A percentile compares a stretch with the other conserved stretches of the same genome.
Conservation (phyloP, 2,888 invertebrate species). For the Eupithecia pulchellata region DNA sequence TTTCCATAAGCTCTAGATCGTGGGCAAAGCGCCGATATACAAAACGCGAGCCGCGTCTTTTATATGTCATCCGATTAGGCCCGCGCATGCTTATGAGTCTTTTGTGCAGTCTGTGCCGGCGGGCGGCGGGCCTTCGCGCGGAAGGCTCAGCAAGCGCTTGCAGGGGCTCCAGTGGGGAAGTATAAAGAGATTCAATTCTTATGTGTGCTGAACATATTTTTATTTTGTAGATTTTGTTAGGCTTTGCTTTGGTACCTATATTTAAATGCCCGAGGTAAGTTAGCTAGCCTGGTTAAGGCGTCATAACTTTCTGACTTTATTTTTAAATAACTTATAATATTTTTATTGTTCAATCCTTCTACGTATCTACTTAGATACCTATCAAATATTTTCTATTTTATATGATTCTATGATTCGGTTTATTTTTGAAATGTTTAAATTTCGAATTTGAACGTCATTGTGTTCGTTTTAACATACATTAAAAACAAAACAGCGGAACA, state of each 20-base stretch:
- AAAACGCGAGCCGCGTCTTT: conserved; percentile 66
- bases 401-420: too few relatives aligned
- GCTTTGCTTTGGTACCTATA: too few relatives aligned
- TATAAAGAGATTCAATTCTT: conserved; percentile 13
- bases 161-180: conserved; percentile 18
- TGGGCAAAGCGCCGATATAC: conserved; percentile 48
- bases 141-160: conserved; percentile 42
- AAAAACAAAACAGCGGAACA: neutral
- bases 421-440: neutral
- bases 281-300: too few relatives aligned
- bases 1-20: conserved; percentile 17
- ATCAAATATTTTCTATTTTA: too few relatives aligned
- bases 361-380: too few relatives aligned
- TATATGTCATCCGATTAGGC: conserved; percentile 81
- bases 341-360: too few relatives aligned
- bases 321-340: too few relatives aligned
- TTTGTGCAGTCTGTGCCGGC: conserved; percentile 67
- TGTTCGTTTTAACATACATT: neutral
- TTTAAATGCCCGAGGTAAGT: too few relatives aligned
- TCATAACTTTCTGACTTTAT: too few relatives aligned
- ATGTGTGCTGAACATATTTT: neutral
- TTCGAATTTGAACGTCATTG: neutral
- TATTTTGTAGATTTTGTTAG: neutral
- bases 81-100: conserved; percentile 78
- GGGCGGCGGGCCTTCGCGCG: conserved; percentile 68